Evolutionary conservation across 2,797 vertebrate species (phyloP), one percentile per base, ranked within the genome.

Genomic region (Peromyscus attwateri): DNA sequence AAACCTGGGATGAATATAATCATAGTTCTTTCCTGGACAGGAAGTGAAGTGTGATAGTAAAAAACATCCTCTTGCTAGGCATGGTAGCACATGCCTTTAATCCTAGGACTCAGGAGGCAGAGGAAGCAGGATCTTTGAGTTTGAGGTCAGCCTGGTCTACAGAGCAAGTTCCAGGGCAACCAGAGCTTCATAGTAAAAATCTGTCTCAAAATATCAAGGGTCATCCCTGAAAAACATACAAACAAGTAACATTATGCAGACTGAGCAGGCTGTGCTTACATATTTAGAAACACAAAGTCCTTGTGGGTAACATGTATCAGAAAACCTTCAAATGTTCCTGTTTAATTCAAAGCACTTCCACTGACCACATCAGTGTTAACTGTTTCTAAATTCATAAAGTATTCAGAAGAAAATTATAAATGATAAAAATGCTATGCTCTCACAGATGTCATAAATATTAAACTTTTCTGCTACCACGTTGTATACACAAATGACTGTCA

Each of bases 301-400:
- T 29, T 71, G 4, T 62, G 25, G 37, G 60, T 81, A 46, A 64
- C 11, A 73, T 49, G n/a, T 46, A 70, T 66, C 34, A 91, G 89
- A 89, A 92, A 87, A 73, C 5, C 7, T 92, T 90, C 70, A 71
- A 68, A 46, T 80, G n/a, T 87, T 23, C 0, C 23, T 46, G n/a
- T 46, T 60, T 60, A 76, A 73, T 23, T 92, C 27, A 81, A 95
- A 94, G 29, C 11, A 75, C 34, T 90, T 87, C 77, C 40, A 87
- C 29, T 94, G 8, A 66, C 25, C 82, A 92, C 25, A 92, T 21
- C 34, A 11, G 10, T 87, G 49, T 92, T 14, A 87, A 95, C 5
- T 55, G 46, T 83, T 82, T 90, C 76, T 83, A 96, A 92, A 87
- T 73, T 94, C 68, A 94, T n/a, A 93, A 21, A 68, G 12, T 40